phyloP scores from a whole-genome alignment of 2,113 vertebrate genomes.

The Sorex araneus region DNA sequence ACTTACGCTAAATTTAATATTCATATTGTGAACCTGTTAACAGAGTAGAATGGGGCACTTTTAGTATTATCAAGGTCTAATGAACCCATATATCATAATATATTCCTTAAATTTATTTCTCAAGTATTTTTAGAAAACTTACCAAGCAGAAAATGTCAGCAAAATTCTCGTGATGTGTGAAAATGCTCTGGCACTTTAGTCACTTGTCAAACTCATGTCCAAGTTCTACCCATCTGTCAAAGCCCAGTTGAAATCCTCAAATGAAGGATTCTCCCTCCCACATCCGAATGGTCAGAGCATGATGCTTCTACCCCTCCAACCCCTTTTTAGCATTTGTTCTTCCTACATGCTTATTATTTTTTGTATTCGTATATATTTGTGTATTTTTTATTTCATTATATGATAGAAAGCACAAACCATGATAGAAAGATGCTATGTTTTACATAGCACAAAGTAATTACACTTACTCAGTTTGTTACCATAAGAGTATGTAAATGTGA shows the following conservation, averaged over 20 bases:
- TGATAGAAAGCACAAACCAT: conserved; percentile 27
- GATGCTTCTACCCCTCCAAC: background rate
- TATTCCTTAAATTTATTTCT: conserved; percentile 70
- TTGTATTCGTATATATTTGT: background rate
- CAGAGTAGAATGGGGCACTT: background rate
- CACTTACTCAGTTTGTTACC: conserved; percentile 19
- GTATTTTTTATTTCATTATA: background rate
- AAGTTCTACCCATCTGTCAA: conserved; percentile 76
- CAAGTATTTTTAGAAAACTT: conserved; percentile 79
- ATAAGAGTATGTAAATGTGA: conserved; percentile 19
- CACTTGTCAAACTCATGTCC: conserved; percentile 78
- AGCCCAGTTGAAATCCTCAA: conserved; percentile 54
- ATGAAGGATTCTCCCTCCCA: conserved; percentile 43
- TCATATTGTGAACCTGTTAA: background rate
- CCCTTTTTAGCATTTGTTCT: conserved; percentile 59
- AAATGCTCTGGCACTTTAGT: conserved; percentile 75
- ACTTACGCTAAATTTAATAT: background rate
- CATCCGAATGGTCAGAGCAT: conserved; percentile 48
- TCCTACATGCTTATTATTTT: conserved; percentile 10
- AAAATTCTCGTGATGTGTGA: conserved; percentile 73
- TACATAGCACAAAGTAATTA: background rate
- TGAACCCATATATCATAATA: conserved; percentile 38
- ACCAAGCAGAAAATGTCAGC: conserved; percentile 79
- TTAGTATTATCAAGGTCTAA: conserved; percentile 64
- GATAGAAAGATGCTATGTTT: background rate